Base-by-base conservation (phyloP, 1,140 invertebrate species). In the Drosophila sp. region DNA sequence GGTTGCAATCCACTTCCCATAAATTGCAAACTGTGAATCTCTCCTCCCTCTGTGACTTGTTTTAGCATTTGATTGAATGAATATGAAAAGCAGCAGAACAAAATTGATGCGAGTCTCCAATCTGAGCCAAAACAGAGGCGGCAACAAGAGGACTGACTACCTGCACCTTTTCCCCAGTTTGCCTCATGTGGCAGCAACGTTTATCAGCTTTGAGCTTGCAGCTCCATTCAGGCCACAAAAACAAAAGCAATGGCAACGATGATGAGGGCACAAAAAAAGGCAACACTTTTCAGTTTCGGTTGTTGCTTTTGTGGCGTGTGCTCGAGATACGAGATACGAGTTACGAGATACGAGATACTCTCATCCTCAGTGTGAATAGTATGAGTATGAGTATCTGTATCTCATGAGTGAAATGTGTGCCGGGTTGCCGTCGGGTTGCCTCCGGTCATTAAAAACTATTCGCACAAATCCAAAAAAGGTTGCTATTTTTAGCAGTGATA, bases 401-500 rank as follows among this genome's bases (percentile, higher is more conserved):
- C n/a, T 57, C 48, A 48, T 65, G 66, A 63, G 69, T 65, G 43
- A 58, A 72, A 51, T 66, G 63, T 72, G 38, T 69, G 43, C 36
- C 59, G 45, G 54, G 61, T 61, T 25, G 53, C 36, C 21, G 69
- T 38, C 53, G 61, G 41, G 43, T 54, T 67, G 70, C 63, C 70
- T 72, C 63, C 46, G 63, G 70, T 72, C 70, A 72, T 72, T 72
- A 72, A 72, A 66, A 72, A 72, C 70, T 72, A 72, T 67, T 72
- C 70, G 54, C 70, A 67, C 70, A 72, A 66, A 72, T 72, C 56
- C 54, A 54, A 74, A 70, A 74, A 74, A 70, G 66, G 82, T 87
- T 86, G 75, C 82, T 86, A 86, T 86, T 86, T 86, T 78, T 86
- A 86, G 82, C 82, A 86, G 63, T 86, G 82, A 86, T 80, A 76